A percentile compares a stretch with the other conserved stretches of the same genome.
These are phyloP conservation scores for Plutella xylostella DNA, from an alignment of 2,888 invertebrate genomes.

Conservation along the genomic window DNA sequence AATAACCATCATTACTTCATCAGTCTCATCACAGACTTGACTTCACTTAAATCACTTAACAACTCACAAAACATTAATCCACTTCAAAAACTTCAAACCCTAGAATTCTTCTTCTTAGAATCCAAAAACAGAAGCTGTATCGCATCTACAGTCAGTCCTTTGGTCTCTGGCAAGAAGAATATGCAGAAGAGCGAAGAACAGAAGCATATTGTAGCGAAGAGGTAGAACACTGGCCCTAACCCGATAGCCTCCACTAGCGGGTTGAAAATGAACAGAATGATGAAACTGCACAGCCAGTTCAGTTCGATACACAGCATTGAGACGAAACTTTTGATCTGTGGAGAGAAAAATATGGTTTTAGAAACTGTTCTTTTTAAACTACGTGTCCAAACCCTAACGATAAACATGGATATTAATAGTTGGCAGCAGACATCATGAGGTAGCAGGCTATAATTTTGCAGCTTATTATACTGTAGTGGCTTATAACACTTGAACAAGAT, in stretches of 20 bases:
- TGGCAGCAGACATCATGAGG: no score
- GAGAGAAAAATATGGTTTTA: slow-evolving; percentile 14
- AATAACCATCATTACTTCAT: no score
- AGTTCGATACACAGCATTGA: slow-evolving; percentile 36
- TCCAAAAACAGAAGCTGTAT: slow-evolving; percentile 30
- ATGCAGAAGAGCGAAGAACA: slow-evolving; percentile 25
- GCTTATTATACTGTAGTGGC: no score
- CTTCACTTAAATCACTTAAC: neutral
- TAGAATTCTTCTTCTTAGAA: neutral
- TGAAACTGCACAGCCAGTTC: slow-evolving; percentile 35
- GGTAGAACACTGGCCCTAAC: slow-evolving; percentile 35
- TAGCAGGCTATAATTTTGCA: no score
- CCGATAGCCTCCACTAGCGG: slow-evolving; percentile 29
- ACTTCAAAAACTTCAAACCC: neutral
- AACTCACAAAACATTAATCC: neutral
- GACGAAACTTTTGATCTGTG: slow-evolving; percentile 36
- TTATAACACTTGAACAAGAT: no score
- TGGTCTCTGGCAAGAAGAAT: slow-evolving; percentile 36
- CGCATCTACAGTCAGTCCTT: slow-evolving; percentile 33
- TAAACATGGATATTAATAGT: no score
- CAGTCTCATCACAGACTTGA: no score
- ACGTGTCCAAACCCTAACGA: no score
- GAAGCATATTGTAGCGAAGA: slow-evolving; percentile 30
- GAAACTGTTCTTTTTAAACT: no score
- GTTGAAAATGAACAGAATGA: slow-evolving; percentile 33